These are phyloP conservation scores for Thermophis baileyi DNA, from an alignment of 2,113 vertebrate species.

Conservation along the genomic window DNA sequence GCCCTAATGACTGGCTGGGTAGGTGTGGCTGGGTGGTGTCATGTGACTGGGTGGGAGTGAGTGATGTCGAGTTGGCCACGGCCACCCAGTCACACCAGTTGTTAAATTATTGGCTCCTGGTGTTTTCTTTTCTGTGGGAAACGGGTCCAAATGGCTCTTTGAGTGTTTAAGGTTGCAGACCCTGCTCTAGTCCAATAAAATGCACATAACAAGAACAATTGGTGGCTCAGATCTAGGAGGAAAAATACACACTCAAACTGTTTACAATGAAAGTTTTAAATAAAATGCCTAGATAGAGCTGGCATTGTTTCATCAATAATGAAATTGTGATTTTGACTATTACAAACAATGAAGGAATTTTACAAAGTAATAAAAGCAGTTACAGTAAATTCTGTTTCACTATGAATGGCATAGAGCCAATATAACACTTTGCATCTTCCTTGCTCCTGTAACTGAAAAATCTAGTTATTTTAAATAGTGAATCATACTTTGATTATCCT, in stretches of 20 bases:
- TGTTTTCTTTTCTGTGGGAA: too few species aligned
- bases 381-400: slow-evolving; percentile 11
- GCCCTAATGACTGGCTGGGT: too few species aligned
- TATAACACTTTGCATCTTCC: neutral
- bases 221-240: neutral
- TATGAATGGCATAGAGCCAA: neutral
- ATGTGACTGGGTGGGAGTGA: too few species aligned
- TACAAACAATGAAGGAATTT: slow-evolving; percentile 23
- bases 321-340: slow-evolving; percentile 5
- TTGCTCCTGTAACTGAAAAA: neutral
- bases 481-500: neutral
- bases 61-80: too few species aligned
- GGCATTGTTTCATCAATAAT: neutral
- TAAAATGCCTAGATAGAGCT: neutral
- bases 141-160: too few species aligned
- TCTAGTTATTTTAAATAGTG: neutral
- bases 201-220: neutral
- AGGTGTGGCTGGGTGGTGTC: too few species aligned
- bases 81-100: too few species aligned
- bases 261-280: neutral
- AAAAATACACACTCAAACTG: neutral
- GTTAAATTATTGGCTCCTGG: too few species aligned
- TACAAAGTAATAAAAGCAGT: slow-evolving; percentile 28
- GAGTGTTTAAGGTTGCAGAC: too few species aligned
- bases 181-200: neutral